Percentiles rank a stretch among this genome's conserved stretches.
Conservation (phyloP, 2,888 invertebrate species). For the Leptopilina drosophilae region DNA sequence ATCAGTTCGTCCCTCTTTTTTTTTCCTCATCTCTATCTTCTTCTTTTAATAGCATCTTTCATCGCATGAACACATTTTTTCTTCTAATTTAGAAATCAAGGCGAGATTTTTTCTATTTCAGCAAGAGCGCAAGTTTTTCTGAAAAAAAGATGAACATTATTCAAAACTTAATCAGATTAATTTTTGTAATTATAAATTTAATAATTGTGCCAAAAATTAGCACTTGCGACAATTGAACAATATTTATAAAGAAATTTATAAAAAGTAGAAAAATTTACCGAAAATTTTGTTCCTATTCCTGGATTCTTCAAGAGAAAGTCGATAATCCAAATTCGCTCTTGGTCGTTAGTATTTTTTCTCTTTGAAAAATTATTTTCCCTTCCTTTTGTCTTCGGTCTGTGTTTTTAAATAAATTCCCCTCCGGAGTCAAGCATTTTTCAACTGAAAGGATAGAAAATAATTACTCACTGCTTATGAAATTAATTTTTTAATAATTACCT, state of each 20-base stretch:
- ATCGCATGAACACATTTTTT: not conserved
- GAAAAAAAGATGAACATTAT: too few species aligned
- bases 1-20: not conserved
- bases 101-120: too few species aligned
- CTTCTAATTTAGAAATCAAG: too few species aligned
- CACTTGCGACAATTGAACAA: too few species aligned
- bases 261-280: conserved; percentile 17
- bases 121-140: too few species aligned
- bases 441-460: conserved; percentile 11
- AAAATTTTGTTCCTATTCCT: not conserved
- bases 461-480: too few species aligned
- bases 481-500: too few species aligned
- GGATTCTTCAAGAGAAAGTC: not conserved
- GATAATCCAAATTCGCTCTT: not conserved
- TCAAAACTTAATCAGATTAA: too few species aligned
- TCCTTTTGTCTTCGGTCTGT: not conserved
- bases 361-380: not conserved
- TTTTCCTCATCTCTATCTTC: too few species aligned
- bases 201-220: too few species aligned
- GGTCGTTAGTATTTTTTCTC: not conserved
- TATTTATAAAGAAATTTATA: not conserved
- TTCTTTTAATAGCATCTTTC: not conserved
- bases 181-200: too few species aligned
- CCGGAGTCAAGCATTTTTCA: not conserved
- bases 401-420: not conserved